Evolutionary conservation across 2,113 vertebrate genomes (phyloP).

Genomic region (Cyanoderma ruficeps): DNA sequence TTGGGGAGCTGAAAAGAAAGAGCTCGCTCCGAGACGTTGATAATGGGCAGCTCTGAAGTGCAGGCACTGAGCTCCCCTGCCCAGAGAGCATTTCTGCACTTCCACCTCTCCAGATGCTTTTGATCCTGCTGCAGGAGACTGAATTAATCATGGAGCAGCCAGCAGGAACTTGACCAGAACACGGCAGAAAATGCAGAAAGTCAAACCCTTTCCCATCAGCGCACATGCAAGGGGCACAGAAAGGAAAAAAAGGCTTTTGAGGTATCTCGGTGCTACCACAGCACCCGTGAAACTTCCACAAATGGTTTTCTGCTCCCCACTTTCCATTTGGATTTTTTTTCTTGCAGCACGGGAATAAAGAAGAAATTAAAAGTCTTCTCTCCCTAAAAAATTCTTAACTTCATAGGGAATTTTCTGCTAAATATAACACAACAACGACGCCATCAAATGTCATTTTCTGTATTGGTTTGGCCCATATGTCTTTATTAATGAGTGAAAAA

Average conservation of each 20-base stretch:
- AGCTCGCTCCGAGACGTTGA: constrained; percentile 68
- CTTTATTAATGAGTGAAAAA: too few relatives aligned
- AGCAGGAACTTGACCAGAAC: constrained; percentile 22
- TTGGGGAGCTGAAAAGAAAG: constrained; percentile 70
- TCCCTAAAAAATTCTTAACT: background rate
- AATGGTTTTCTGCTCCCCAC: background rate
- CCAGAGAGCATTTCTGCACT: constrained; percentile 68
- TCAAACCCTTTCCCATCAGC: background rate
- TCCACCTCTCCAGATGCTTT: constrained; percentile 72
- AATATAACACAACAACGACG: background rate
- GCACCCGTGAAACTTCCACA: too few relatives aligned
- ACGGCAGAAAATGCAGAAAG: background rate
- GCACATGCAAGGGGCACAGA: background rate
- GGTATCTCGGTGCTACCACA: too few relatives aligned
- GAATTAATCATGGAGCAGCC: constrained; percentile 48
- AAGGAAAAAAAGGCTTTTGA: too few relatives aligned
- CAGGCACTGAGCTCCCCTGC: constrained; percentile 66
- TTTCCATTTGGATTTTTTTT: background rate
- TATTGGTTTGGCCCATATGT: background rate
- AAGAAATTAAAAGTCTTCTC: background rate
- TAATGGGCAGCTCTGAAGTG: constrained; percentile 72
- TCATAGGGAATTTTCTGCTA: background rate
- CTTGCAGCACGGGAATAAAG: background rate
- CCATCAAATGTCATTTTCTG: background rate
- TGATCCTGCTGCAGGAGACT: constrained; percentile 56